Evolutionary conservation across 2,113 vertebrate species (phyloP).

Genomic region (Coreoperca whiteheadi): DNA sequence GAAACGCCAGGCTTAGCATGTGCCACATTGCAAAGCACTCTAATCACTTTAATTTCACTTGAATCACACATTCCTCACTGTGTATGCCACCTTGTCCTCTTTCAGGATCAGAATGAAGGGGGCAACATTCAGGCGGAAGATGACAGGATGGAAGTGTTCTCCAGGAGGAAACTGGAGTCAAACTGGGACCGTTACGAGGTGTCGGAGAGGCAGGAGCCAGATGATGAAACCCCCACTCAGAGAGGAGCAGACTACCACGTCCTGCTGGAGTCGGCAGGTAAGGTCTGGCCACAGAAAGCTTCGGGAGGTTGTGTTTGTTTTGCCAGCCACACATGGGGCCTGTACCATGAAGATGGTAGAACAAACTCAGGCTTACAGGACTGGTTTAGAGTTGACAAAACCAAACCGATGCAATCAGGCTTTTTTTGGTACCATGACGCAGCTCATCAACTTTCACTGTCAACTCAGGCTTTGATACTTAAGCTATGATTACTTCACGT

Average conservation of each 20-base stretch:
- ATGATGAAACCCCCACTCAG: conserved; percentile 82
- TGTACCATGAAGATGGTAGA: too few species aligned
- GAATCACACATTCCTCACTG: background rate
- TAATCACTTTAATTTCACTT: background rate
- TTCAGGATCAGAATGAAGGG: conserved; percentile 78
- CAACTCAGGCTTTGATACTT: too few species aligned
- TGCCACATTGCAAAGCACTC: background rate
- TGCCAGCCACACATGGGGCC: background rate
- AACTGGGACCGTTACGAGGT: conserved; percentile 93
- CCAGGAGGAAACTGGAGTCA: conserved; percentile 91
- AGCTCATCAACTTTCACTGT: too few species aligned
- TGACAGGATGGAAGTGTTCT: conserved; percentile 82
- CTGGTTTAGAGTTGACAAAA: too few species aligned
- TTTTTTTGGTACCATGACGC: too few species aligned
- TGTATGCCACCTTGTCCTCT: background rate
- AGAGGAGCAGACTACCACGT: conserved; percentile 92
- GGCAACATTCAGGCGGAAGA: conserved; percentile 77
- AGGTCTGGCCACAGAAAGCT: conserved; percentile 10
- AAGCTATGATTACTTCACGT: too few species aligned
- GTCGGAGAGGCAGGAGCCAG: conserved; percentile 80
- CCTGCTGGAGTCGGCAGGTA: conserved; percentile 90
- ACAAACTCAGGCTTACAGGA: too few species aligned
- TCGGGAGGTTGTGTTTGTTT: conserved; percentile 2
- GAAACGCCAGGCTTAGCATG: background rate
- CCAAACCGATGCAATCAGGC: too few species aligned